A percentile compares a stretch with the other conserved stretches of the same genome.
Evolutionary conservation across 2,797 vertebrate genomes (phyloP).

Genomic region (Phrynocephalus guinanensis): DNA sequence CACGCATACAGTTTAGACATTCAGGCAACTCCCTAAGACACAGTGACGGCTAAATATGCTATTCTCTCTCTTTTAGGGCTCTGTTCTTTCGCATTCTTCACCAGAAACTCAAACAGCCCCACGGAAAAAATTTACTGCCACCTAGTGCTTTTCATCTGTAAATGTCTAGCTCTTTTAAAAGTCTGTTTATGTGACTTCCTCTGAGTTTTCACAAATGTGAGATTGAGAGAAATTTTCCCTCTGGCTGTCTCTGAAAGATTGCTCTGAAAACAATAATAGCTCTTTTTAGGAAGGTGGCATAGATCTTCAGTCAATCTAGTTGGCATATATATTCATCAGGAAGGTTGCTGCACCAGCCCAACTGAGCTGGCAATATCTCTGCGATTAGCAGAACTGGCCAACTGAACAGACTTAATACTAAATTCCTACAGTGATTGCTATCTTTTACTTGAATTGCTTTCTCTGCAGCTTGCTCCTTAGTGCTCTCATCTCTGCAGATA

Average conservation of each 20-base stretch:
- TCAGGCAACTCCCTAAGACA: neutral
- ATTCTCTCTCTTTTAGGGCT: neutral
- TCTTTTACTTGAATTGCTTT: conserved; percentile 4
- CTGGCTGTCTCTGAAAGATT: neutral
- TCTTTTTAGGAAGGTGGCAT: neutral
- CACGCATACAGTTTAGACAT: neutral
- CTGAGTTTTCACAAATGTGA: conserved; percentile 6
- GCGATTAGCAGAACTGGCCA: neutral
- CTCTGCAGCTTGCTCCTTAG: neutral
- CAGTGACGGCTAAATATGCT: conserved; percentile 9
- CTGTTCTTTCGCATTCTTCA: neutral
- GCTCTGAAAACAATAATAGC: neutral
- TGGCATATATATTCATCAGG: neutral
- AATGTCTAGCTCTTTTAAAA: conserved; percentile 11
- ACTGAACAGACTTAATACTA: neutral
- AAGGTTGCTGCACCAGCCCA: neutral
- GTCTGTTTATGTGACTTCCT: neutral
- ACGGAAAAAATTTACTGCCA: conserved; percentile 30
- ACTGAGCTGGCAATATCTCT: neutral
- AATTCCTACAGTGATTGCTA: neutral
- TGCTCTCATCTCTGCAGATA: neutral
- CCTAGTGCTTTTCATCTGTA: neutral
- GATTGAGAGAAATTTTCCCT: neutral
- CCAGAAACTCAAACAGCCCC: neutral
- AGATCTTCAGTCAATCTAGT: neutral